Conservation (phyloP, 2,888 invertebrate species). For the Phytoseiulus persimilis region DNA sequence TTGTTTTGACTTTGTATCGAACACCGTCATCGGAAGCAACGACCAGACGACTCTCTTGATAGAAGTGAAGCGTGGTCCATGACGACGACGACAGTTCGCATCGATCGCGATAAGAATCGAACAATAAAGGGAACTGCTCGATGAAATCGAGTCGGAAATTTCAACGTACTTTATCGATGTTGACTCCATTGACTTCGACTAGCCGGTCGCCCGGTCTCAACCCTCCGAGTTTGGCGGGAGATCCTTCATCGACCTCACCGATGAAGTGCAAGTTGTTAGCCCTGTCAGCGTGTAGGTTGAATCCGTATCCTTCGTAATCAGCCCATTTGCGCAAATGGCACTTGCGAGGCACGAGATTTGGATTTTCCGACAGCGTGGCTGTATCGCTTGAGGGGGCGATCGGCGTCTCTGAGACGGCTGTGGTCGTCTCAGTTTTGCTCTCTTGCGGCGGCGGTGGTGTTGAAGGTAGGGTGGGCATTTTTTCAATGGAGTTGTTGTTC, state of each 20-base stretch:
- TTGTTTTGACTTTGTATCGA: neutral
- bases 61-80: neutral
- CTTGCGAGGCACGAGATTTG: conserved; percentile 56
- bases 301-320: conserved; percentile 91
- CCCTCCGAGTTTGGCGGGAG: conserved; percentile 57
- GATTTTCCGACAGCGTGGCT: neutral
- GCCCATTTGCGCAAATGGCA: conserved; percentile 84
- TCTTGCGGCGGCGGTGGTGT: neutral
- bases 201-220: conserved; percentile 75
- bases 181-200: conserved; percentile 81
- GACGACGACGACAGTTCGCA: neutral
- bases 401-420: neutral
- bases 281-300: conserved; percentile 93
- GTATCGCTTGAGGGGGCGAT: conserved; percentile 1
- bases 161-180: conserved; percentile 81
- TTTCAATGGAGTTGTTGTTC: conserved; percentile 18
- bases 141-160: conserved; percentile 64
- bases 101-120: conserved; percentile 1
- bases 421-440: neutral
- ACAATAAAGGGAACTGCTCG: conserved; percentile 65
- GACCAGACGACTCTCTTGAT: neutral
- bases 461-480: neutral
- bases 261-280: conserved; percentile 87
- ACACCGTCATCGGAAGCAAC: neutral
- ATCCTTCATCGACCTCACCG: conserved; percentile 73